Evolutionary conservation across 2,888 invertebrate species (phyloP).

Genomic region (Agrochola macilenta): DNA sequence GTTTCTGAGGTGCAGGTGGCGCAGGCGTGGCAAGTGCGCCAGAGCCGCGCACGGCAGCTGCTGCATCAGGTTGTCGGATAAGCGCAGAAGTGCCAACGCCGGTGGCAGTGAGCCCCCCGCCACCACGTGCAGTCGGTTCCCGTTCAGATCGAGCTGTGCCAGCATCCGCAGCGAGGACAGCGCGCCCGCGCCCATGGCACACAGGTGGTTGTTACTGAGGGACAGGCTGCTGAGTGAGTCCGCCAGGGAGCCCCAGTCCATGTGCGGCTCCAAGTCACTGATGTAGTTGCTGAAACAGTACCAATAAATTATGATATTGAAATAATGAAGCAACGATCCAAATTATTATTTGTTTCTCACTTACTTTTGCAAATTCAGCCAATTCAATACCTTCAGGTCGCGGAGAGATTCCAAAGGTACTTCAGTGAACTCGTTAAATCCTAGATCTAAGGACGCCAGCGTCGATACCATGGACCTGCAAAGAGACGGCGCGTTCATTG

Average conservation of each 20-base stretch:
- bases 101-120: slow-evolving; percentile 91
- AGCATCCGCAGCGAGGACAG: slow-evolving; percentile 92
- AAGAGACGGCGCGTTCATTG: slow-evolving; percentile 8
- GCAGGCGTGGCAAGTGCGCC: slow-evolving; percentile 89
- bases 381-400: slow-evolving; percentile 92
- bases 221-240: slow-evolving; percentile 94
- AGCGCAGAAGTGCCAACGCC: slow-evolving; percentile 91
- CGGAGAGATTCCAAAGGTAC: slow-evolving; percentile 92
- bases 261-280: slow-evolving; percentile 71
- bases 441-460: slow-evolving; percentile 94
- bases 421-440: slow-evolving; percentile 93
- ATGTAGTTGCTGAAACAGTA: slow-evolving; percentile 93
- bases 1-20: slow-evolving; percentile 91
- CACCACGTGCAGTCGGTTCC: slow-evolving; percentile 92
- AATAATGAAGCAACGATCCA: not conserved
- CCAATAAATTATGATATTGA: not conserved
- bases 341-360: slow-evolving; percentile 59
- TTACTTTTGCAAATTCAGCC: slow-evolving; percentile 95
- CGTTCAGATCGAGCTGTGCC: slow-evolving; percentile 92
- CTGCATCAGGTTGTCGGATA: slow-evolving; percentile 92
- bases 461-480: slow-evolving; percentile 94
- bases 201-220: slow-evolving; percentile 94
- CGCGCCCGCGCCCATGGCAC: slow-evolving; percentile 83
- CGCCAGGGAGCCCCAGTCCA: slow-evolving; percentile 93
- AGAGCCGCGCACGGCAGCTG: slow-evolving; percentile 91